Base-by-base conservation (phyloP, 2,888 invertebrate genomes). In the Mimachlamys varia region DNA sequence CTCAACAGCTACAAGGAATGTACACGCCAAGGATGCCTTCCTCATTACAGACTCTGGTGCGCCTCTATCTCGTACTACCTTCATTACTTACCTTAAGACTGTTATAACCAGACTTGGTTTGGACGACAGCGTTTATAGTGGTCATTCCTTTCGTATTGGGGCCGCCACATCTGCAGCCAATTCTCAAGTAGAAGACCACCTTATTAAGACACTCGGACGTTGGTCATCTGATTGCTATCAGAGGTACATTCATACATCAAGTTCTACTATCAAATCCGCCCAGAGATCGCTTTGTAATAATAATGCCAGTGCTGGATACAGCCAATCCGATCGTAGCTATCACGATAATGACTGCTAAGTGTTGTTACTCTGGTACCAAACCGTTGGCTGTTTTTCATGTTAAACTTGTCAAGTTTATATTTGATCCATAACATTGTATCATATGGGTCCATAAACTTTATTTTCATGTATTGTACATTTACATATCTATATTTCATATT, bases 211-310 rank as follows among this genome's bases (percentile, higher is more conserved):
- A 15, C 53, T 91, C 13, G 89, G 89, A 49, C 58, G 89, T 44
- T 91, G 89, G 91, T 89, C 88, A n/a, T 89, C 87, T 62, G 76
- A 91, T 58, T 89, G 88, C 19, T 91, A 91, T 87, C 53, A 22
- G 15, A 58, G 88, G 27, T 91, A 89, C 53, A 91, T 89, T 87
- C 76, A 55, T 44, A 91, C 89, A 12, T 89, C 90, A 50, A 50
- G 15, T 12, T 12, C 10, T 15, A 50, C 50, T 15, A 50, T 50
- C 50, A 50, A 50, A 50, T 7, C 50, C 15, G 50, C n/a, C n/a
- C n/a, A n/a, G n/a, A n/a, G n/a, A n/a, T n/a, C n/a, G n/a, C n/a
- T n/a, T n/a, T n/a, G n/a, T n/a, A n/a, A n/a, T n/a, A n/a, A n/a
- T n/a, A n/a, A n/a, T n/a, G n/a, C n/a, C n/a, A n/a, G n/a, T n/a